Percentiles rank a stretch among this genome's conserved stretches.
Evolutionary conservation across 1,140 invertebrate species (phyloP).

Genomic region (Aethina tumida): DNA sequence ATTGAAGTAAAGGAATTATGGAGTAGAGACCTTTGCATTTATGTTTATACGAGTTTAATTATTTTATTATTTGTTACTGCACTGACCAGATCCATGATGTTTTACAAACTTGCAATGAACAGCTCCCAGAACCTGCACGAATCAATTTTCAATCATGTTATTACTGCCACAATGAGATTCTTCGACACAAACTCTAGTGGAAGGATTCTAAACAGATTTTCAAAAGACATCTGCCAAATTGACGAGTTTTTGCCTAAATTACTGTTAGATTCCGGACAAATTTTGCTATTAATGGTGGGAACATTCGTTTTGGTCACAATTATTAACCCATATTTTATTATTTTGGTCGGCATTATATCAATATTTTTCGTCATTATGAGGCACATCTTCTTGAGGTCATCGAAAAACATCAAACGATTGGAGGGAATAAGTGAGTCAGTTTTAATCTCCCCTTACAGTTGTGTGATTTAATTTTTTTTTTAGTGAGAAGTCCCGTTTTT

Average conservation of each 20-base stretch:
- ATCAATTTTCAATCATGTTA: constrained; percentile 49
- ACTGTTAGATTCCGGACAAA: constrained; percentile 52
- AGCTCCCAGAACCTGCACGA: constrained; percentile 56
- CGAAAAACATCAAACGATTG: constrained; percentile 52
- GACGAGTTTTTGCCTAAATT: constrained; percentile 53
- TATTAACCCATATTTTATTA: constrained; percentile 50
- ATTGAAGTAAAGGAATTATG: too few species aligned
- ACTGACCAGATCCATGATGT: constrained; percentile 41
- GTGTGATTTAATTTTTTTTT: constrained; percentile 15
- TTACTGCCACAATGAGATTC: constrained; percentile 60
- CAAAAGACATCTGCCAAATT: constrained; percentile 42
- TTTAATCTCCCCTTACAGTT: constrained; percentile 37
- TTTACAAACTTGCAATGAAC: constrained; percentile 52
- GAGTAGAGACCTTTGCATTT: constrained; percentile 34
- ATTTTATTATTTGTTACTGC: constrained; percentile 37
- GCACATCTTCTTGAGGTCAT: constrained; percentile 48
- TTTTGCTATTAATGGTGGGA: constrained; percentile 40
- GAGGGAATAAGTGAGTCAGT: constrained; percentile 48
- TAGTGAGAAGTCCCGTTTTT: constrained; percentile 69
- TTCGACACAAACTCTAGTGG: constrained; percentile 73
- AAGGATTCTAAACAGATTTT: constrained; percentile 27
- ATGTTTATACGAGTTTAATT: constrained; percentile 42
- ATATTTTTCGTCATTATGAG: constrained; percentile 44
- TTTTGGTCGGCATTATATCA: constrained; percentile 47
- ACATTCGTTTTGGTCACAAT: constrained; percentile 43